Evolutionary conservation across 2,888 invertebrate species (phyloP).

Genomic region (Aleiodes testaceus): DNA sequence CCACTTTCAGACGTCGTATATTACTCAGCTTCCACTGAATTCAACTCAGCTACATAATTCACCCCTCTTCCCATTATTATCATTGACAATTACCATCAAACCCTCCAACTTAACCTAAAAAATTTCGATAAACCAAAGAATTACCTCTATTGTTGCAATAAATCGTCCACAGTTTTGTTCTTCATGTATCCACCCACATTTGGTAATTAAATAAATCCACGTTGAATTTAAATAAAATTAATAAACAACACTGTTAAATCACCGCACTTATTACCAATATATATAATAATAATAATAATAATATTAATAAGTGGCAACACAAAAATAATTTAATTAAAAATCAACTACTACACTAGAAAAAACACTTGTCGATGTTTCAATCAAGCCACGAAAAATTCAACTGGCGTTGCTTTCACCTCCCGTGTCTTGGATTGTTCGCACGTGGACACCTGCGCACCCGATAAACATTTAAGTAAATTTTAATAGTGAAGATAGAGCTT

Average conservation of each 20-base stretch:
- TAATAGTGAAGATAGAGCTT: no score
- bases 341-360: slow-evolving; percentile 1
- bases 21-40: background rate
- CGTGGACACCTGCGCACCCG: slow-evolving; percentile 59
- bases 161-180: background rate
- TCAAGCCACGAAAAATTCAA: background rate
- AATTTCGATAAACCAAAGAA: background rate
- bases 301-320: background rate
- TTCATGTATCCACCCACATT: slow-evolving; percentile 1
- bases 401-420: slow-evolving; percentile 14
- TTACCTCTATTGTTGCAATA: background rate
- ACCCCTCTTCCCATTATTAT: no score
- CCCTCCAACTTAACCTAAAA: background rate
- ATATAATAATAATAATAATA: no score
- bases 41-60: background rate
- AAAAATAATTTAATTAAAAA: background rate
- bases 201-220: background rate
- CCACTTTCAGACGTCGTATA: background rate
- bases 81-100: no score
- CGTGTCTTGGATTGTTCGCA: slow-evolving; percentile 48
- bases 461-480: no score
- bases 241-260: slow-evolving; percentile 6
- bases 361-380: background rate
- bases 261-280: background rate
- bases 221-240: background rate